Evolutionary conservation across 2,797 vertebrate genomes (phyloP), one percentile per base, ranked within the genome.

Genomic region (Tapera naevia): DNA sequence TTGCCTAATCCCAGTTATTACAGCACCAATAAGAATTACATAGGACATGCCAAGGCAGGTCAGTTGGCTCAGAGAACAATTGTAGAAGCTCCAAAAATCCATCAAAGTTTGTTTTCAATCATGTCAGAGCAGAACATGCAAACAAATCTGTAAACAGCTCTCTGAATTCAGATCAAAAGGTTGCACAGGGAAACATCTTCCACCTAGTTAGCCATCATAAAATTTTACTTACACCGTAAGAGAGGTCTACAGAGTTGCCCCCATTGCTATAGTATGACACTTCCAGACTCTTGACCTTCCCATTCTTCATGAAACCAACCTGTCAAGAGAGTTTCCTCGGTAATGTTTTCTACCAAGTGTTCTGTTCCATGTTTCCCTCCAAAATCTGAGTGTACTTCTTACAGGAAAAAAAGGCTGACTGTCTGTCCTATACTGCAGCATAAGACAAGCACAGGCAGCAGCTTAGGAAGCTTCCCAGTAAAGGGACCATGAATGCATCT

Each of bases 241-340:
- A 99, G 17, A 99, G 98, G 83, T 99, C 99, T 93, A 88, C 13
- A 19, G 98, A 98, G 97, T 99, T 99, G 28, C 99, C 99, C 1
- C 90, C 97, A 16, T 99, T 99, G 89, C 97, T 96, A 96, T 99
- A 99, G 91, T 98, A 98, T 0, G 97, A 97, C 61, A 99, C 98
- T 17, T 99, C 98, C 88, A 99, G 95, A 39, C 99, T 98, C 41
- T 98, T 97, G 4, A 99, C 95, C 91, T 95, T 98, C 30, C 99
- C 99, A 5, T 98, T 98, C 94, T 97, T 98, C 95, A 98, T 98
- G 88, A 98, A 99, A 51, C 99, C 99, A 81, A 99, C 99, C 99
- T 99, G 91, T 12, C 10, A 76, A 91, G 86, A 96, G 21, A 91
- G 45, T 28, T 24, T 61, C 45, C 53, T 94, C 46, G 81, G 50